Evolutionary conservation across 30 jellyfish, hydroid and myxozoan species (phyloP).

Genomic region (Chrysaora quinquecirrha): DNA sequence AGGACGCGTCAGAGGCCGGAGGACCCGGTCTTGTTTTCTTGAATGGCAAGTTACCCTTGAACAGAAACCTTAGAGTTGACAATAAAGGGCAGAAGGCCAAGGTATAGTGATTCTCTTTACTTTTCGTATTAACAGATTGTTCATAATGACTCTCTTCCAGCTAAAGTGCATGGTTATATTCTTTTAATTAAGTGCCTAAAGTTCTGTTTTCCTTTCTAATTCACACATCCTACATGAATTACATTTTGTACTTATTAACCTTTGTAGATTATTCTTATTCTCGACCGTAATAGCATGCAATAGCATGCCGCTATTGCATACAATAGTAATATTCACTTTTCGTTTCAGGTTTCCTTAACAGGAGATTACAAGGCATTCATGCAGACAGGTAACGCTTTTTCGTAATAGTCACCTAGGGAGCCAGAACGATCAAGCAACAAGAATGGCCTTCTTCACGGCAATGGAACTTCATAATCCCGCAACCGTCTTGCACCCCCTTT

Average conservation of each 20-base stretch:
- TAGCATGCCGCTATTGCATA: too few relatives aligned
- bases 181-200: too few relatives aligned
- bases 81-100: conserved; percentile 57
- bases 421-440: background rate
- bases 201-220: too few relatives aligned
- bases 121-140: background rate
- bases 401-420: background rate
- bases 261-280: too few relatives aligned
- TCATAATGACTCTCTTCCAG: background rate
- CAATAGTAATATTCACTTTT: too few relatives aligned
- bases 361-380: conserved; percentile 32
- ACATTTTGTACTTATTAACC: too few relatives aligned
- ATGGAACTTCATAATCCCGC: too few relatives aligned
- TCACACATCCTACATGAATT: too few relatives aligned
- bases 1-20: conserved; percentile 57
- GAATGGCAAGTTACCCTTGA: conserved; percentile 25
- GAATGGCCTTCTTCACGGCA: too few relatives aligned
- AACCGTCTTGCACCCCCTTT: too few relatives aligned
- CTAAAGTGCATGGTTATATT: too few relatives aligned
- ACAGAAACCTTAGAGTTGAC: conserved; percentile 55
- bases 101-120: conserved; percentile 3
- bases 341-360: conserved; percentile 31
- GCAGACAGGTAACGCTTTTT: conserved; percentile 31
- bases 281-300: too few relatives aligned
- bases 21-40: conserved; percentile 65